Base-by-base conservation (phyloP, 2,797 vertebrate species). In the Pseudotriccus pelzelni region DNA sequence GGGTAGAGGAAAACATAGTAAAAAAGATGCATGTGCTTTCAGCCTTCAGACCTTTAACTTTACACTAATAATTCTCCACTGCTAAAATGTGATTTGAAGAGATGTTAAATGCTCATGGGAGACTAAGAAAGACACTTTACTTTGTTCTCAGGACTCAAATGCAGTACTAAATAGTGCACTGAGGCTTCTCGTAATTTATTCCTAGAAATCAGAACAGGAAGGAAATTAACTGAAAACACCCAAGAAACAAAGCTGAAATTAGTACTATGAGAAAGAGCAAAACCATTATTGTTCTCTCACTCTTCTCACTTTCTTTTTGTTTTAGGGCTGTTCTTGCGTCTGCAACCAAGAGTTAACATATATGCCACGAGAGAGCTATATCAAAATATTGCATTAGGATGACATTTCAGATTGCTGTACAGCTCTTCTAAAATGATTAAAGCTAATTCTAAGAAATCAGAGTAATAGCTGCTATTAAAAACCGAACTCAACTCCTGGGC, bases 391-490 rank as follows among this genome's bases (percentile, higher is more conserved):
- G 53, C 90, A 95, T 90, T 93, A 95, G 63, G 84, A 89, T 95
- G 90, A 89, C 86, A 95, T 96, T 90, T 96, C 81, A 95, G 89
- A 96, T 93, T 90, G 84, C 90, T 93, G 69, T 93, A 96, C 72
- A 89, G 94, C 75, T 94, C 76, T 89, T 94, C 70, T 92, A 96
- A 95, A 97, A 94, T 92, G 68, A 97, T 95, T 96, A 96, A 90
- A 84, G 89, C 52, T 94, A 96, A 96, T 96, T 94, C 93, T 96
- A 96, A 96, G 92, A 97, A 96, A 97, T 96, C 84, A 96, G 84
- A 96, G 89, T 97, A 96, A 96, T 96, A 94, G 87, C 90, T 95
- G 92, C 92, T 96, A 96, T 95, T 97, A 93, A 94, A 94, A 93
- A 93, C 53, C 32, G 7, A 96, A 96, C 47, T 36, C 64, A 95